Conservation (phyloP, 2,797 vertebrate species). For the Capromys pilorides region DNA sequence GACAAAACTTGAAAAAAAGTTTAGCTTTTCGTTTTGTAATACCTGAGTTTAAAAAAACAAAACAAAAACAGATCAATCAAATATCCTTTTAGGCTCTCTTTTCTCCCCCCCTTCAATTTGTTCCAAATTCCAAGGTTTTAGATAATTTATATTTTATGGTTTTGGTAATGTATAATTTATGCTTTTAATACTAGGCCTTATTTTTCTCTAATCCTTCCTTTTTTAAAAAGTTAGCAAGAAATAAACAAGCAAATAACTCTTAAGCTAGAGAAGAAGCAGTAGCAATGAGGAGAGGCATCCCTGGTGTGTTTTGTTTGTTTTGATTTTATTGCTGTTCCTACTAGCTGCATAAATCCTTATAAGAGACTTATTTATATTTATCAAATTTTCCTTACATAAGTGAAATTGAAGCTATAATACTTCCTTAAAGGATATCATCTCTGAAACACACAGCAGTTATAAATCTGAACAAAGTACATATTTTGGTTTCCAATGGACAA, state of each 20-base stretch:
- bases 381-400: not conserved
- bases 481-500: not conserved
- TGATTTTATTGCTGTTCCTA: not conserved
- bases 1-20: slow-evolving; percentile 47
- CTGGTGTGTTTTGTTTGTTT: not conserved
- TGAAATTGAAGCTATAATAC: slow-evolving; percentile 36
- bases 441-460: not conserved
- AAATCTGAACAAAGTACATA: slow-evolving; percentile 6
- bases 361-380: not conserved
- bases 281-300: not conserved
- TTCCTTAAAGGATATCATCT: not conserved
- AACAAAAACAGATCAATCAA: not conserved
- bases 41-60: not conserved
- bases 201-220: not conserved
- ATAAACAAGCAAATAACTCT: slow-evolving; percentile 7
- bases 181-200: not conserved
- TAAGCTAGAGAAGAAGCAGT: not conserved
- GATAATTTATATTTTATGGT: too few species aligned
- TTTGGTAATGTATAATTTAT: slow-evolving; percentile 22
- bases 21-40: slow-evolving; percentile 28
- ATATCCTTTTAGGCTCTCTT: not conserved
- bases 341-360: slow-evolving; percentile 10
- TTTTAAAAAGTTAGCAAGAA: slow-evolving; percentile 3
- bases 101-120: not conserved
- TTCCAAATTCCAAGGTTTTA: slow-evolving; percentile 21